A percentile compares a stretch with the other conserved stretches of the same genome.
Evolutionary conservation across 2,888 invertebrate species (phyloP).

Genomic region (Melanotus villosus): DNA sequence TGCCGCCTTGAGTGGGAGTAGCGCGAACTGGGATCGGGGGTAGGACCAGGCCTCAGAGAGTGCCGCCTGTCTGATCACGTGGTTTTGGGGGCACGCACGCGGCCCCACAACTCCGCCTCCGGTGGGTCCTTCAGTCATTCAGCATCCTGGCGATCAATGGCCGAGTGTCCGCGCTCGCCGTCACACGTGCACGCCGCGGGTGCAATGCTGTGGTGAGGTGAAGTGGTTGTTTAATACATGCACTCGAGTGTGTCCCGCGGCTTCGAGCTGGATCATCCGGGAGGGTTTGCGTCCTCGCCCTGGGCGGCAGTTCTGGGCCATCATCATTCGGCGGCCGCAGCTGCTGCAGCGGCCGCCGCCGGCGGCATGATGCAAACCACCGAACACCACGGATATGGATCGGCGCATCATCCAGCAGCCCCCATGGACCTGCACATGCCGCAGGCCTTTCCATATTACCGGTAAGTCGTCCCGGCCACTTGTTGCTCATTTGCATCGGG

Average conservation of each 20-base stretch:
- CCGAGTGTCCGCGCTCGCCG: conserved; percentile 74
- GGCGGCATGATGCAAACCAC: conserved; percentile 69
- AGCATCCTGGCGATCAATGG: conserved; percentile 73
- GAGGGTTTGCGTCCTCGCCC: conserved; percentile 80
- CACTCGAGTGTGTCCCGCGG: conserved; percentile 64
- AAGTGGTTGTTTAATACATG: conserved; percentile 55
- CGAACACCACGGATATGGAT: conserved; percentile 72
- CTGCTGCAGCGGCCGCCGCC: conserved; percentile 66
- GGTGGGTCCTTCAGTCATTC: conserved; percentile 65
- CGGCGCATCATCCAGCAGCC: conserved; percentile 70
- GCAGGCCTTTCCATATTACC: conserved; percentile 92
- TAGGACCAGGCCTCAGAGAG: conserved; percentile 57
- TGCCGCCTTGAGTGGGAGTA: conserved; percentile 63
- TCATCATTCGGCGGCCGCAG: conserved; percentile 68
- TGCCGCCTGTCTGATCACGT: conserved; percentile 64
- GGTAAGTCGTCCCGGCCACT: conserved; percentile 72
- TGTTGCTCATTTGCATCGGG: conserved; percentile 66
- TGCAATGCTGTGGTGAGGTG: conserved; percentile 53
- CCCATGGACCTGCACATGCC: conserved; percentile 95
- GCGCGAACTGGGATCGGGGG: conserved; percentile 56
- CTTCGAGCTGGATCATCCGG: conserved; percentile 82
- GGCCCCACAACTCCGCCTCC: conserved; percentile 70
- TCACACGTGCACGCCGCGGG: conserved; percentile 70
- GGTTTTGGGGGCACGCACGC: conserved; percentile 72
- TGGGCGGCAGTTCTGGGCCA: conserved; percentile 83